phyloP scores from a whole-genome alignment of 2,113 vertebrate species.

The Epinephelus lanceolatus region DNA sequence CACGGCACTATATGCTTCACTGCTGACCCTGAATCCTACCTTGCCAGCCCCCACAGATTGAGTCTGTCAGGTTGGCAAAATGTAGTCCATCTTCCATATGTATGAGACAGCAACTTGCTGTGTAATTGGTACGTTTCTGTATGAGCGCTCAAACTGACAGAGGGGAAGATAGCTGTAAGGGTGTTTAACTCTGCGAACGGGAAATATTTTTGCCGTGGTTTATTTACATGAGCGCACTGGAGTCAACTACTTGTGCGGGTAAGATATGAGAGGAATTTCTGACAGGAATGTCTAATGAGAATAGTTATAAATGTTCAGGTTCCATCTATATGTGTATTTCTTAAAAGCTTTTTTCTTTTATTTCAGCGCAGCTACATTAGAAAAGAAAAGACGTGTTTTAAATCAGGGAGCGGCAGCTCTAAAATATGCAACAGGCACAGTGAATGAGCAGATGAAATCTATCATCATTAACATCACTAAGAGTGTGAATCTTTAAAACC shows the following conservation, averaged over 20 bases:
- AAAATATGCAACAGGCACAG: slow-evolving; percentile 34
- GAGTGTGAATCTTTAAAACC: slow-evolving; percentile 11
- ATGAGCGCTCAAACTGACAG: background rate
- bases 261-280: slow-evolving; percentile 1
- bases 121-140: slow-evolving; percentile 45
- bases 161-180: background rate
- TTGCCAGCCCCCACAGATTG: background rate
- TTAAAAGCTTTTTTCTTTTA: slow-evolving; percentile 4
- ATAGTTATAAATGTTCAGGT: background rate
- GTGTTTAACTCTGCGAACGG: slow-evolving; percentile 15
- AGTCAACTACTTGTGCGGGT: background rate
- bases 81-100: slow-evolving; percentile 27
- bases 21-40: slow-evolving; percentile 29
- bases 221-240: background rate
- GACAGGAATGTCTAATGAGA: slow-evolving; percentile 12
- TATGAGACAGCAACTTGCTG: slow-evolving; percentile 35
- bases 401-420: background rate
- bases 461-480: slow-evolving; percentile 28
- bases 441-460: slow-evolving; percentile 6
- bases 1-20: slow-evolving; percentile 12
- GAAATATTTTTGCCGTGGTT: background rate
- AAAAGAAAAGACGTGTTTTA: slow-evolving; percentile 1
- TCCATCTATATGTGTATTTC: background rate
- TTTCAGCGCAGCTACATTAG: background rate
- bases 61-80: slow-evolving; percentile 27